Percentiles rank a stretch among this genome's conserved stretches.
These are phyloP conservation scores for Cerceris ruficornis DNA, from an alignment of 2,888 invertebrate species.

Conservation along the genomic window DNA sequence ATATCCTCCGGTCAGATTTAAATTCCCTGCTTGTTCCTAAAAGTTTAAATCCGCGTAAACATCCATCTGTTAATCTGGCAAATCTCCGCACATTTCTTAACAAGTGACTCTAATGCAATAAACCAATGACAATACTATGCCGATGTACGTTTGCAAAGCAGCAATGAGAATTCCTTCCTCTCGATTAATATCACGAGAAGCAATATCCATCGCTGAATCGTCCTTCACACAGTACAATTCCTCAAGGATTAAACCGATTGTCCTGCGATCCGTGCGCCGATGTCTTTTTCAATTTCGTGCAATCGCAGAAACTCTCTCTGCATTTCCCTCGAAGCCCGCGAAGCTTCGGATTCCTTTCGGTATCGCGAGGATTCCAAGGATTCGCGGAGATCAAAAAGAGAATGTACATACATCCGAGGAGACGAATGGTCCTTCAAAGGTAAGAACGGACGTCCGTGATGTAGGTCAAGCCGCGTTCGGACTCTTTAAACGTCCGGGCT, in stretches of 20 bases:
- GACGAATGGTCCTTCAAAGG: conserved; percentile 18
- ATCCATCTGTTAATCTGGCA: too few relatives aligned
- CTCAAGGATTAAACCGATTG: not conserved
- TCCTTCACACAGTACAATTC: too few relatives aligned
- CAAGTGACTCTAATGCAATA: too few relatives aligned
- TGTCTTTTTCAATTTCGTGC: not conserved
- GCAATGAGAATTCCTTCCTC: too few relatives aligned
- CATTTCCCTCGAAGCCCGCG: not conserved
- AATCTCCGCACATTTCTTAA: too few relatives aligned
- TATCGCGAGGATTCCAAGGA: conserved; percentile 12
- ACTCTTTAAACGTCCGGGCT: conserved; percentile 5
- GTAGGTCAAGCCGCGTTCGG: conserved; percentile 11
- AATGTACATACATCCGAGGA: conserved; percentile 18
- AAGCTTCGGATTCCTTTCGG: not conserved
- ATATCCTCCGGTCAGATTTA: too few relatives aligned
- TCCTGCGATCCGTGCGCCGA: not conserved
- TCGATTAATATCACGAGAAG: too few relatives aligned
- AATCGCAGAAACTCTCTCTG: not conserved
- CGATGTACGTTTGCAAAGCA: too few relatives aligned
- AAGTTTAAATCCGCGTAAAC: too few relatives aligned
- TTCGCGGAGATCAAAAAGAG: conserved; percentile 12
- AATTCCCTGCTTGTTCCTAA: too few relatives aligned
- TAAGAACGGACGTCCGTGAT: conserved; percentile 5
- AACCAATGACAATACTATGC: too few relatives aligned
- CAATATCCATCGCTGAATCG: too few relatives aligned